phyloP scores from a whole-genome alignment of 2,113 vertebrate species.

The Micromys minutus region DNA sequence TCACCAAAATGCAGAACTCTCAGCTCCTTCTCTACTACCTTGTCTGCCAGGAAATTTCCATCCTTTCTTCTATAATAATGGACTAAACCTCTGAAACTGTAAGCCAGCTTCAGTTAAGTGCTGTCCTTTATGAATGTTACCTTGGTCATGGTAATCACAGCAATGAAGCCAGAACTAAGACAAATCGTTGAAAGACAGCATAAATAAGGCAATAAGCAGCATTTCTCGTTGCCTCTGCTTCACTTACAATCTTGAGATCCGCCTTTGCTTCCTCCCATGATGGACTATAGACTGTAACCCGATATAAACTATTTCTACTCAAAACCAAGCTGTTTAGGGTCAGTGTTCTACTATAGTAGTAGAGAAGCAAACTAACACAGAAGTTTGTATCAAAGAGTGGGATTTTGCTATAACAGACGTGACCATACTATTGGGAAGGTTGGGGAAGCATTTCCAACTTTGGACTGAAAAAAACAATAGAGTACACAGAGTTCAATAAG shows the following conservation, averaged over 20 bases:
- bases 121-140: too few relatives aligned
- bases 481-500: background rate
- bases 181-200: background rate
- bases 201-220: background rate
- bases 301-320: background rate
- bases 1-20: too few relatives aligned
- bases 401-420: background rate
- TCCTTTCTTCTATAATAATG: too few relatives aligned
- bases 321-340: background rate
- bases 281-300: background rate
- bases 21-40: too few relatives aligned
- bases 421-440: background rate
- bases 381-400: background rate
- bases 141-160: too few relatives aligned
- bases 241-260: background rate
- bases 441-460: background rate
- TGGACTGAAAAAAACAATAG: background rate
- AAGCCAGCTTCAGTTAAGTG: too few relatives aligned
- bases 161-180: too few relatives aligned
- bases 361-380: background rate
- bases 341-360: background rate
- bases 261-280: background rate
- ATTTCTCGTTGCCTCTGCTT: background rate
- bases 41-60: too few relatives aligned
- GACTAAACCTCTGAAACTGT: too few relatives aligned